Conservation (phyloP, 2,888 invertebrate genomes). For the Pharmacophagus antenor region DNA sequence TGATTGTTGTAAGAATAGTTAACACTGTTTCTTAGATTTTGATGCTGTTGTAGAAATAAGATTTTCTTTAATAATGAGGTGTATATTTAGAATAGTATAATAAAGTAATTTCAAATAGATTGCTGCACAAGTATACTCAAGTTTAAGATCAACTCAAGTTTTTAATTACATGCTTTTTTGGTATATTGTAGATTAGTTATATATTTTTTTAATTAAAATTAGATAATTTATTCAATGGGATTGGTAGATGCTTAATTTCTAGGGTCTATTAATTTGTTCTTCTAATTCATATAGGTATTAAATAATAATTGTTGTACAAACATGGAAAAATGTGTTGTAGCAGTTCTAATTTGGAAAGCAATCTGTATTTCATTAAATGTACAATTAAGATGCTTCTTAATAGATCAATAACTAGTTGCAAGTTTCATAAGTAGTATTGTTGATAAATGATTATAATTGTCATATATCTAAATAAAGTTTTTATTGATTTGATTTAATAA, state of each 20-base stretch:
- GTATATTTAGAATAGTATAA: neutral
- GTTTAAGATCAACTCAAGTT: neutral
- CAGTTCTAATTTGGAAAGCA: no score
- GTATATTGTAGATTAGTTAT: neutral
- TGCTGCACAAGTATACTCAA: conserved; percentile 1
- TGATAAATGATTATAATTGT: no score
- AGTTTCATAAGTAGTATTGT: no score
- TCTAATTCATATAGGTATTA: conserved; percentile 20
- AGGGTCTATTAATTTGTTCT: neutral
- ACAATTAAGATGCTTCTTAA: neutral
- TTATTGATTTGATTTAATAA: no score
- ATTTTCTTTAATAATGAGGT: neutral
- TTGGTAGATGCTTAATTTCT: neutral
- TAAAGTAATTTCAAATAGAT: neutral
- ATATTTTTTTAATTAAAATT: neutral
- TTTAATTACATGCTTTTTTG: neutral
- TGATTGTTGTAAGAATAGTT: conserved; percentile 16
- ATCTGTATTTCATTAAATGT: neutral
- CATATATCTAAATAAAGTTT: no score
- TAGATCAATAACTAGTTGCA: neutral
- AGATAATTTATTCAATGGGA: neutral
- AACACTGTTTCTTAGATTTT: neutral
- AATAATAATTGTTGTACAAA: neutral
- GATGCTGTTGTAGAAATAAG: neutral
- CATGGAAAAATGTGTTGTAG: neutral